phyloP scores from a whole-genome alignment of 2,797 vertebrate genomes.

The Intellagama lesueurii region DNA sequence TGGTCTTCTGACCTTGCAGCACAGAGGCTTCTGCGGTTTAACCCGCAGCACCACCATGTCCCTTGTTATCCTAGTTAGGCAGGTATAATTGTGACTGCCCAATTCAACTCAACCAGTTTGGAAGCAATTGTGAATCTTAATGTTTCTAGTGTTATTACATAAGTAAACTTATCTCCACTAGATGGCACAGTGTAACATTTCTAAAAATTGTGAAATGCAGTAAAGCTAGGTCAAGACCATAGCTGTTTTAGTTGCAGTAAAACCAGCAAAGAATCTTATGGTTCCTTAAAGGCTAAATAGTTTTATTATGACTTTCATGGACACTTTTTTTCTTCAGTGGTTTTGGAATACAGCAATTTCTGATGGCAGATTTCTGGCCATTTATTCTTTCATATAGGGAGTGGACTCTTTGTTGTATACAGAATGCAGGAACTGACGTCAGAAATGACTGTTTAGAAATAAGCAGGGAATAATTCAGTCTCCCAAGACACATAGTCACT shows the following conservation, averaged over 20 bases:
- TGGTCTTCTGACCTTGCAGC: no score
- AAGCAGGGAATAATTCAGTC: background rate
- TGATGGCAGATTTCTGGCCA: background rate
- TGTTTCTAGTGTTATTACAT: background rate
- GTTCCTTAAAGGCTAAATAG: background rate
- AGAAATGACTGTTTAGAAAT: background rate
- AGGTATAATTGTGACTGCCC: background rate
- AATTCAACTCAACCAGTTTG: background rate
- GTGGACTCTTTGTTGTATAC: background rate
- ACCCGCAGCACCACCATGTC: no score
- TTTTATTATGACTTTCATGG: background rate
- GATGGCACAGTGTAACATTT: slow-evolving; percentile 38
- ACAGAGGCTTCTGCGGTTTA: no score
- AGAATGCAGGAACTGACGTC: background rate
- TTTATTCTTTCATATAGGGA: background rate
- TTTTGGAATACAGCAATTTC: background rate
- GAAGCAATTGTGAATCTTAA: background rate
- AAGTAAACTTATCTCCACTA: slow-evolving; percentile 31
- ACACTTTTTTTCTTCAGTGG: background rate
- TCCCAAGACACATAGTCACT: background rate
- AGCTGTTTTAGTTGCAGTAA: background rate
- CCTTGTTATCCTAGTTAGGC: background rate
- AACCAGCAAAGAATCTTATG: background rate
- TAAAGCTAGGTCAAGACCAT: background rate
- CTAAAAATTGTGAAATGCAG: background rate